A percentile compares a stretch with the other conserved stretches of the same genome.
Evolutionary conservation across 2,888 invertebrate species (phyloP).

Genomic region (Drosophila atroscutellata): DNA sequence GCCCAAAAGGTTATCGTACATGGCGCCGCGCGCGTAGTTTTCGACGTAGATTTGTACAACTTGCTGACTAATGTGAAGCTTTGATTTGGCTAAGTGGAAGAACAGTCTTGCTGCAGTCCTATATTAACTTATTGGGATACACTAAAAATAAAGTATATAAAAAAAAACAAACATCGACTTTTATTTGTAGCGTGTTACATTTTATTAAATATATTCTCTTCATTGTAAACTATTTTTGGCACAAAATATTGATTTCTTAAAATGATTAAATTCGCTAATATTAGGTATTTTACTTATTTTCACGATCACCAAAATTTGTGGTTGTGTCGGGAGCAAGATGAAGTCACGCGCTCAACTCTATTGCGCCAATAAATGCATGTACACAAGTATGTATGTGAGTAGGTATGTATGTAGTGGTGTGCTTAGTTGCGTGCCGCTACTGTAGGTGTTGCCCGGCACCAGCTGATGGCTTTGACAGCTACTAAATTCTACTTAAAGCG

Average conservation of each 20-base stretch:
- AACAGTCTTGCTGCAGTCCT: no score
- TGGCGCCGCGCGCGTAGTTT: constrained; percentile 77
- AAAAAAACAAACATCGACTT: not conserved
- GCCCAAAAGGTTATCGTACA: constrained; percentile 83
- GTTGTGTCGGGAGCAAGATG: not conserved
- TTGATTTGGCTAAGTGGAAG: constrained; percentile 37
- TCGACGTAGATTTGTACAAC: constrained; percentile 83
- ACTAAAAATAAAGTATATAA: no score
- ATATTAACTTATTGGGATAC: no score
- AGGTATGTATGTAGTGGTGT: constrained; percentile 9
- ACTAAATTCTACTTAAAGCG: constrained; percentile 73
- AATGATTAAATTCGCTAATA: no score
- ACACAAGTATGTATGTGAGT: not conserved
- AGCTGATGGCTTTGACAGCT: constrained; percentile 80
- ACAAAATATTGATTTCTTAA: not conserved
- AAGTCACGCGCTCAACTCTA: constrained; percentile 1
- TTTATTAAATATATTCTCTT: not conserved
- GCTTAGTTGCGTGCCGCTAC: constrained; percentile 65
- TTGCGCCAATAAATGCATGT: not conserved
- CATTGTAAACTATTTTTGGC: not conserved
- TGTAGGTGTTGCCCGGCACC: constrained; percentile 77
- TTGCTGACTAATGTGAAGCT: constrained; percentile 78
- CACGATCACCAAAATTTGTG: not conserved
- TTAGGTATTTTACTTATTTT: not conserved
- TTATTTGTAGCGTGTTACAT: not conserved